Evolutionary conservation across 2,113 vertebrate genomes (phyloP), one percentile per base, ranked within the genome.

Genomic region (Herpailurus yagouaroundi): DNA sequence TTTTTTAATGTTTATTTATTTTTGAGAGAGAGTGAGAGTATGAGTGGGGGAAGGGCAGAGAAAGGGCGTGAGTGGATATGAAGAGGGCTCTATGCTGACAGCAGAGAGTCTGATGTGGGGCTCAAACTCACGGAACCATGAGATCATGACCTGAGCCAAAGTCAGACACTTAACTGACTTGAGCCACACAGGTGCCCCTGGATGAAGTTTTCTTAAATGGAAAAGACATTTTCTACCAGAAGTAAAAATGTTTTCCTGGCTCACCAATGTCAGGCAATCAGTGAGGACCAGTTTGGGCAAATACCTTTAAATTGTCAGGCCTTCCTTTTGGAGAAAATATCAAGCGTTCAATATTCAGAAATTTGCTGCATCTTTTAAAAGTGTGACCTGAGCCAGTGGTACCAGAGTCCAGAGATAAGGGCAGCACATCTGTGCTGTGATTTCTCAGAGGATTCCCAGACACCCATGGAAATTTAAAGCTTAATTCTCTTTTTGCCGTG

Each of bases 291-390:
- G 60, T 90, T 74, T 94, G 31, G 64, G 50, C 12, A 89, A 96
- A 84, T 77, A 60, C 33, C 94, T 74, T 96, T 95, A 87, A 50
- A 77, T 88, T 93, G 92, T 83, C 74, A 95, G n/a, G 41, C 3
- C 25, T 91, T 89, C 87, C 77, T 76, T 96, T 97, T 45, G 63
- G n/a, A 91, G 66, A 92, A 95, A 94, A 93, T 66, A 80, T 10
- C 41, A 85, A 96, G 68, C 38, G 36, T 66, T 95, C 60, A 64
- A 96, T 13, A 95, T 95, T 89, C 63, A 84, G 85, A 79, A 97
- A 97, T 92, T 52, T 66, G 74, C 92, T 96, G 21, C 64, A 64
- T 91, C 89, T 97, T 96, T 97, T 96, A 31, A 91, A 96, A 93
- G 66, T 19, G 19, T 93, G 86, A 89, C 94, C 77, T n/a, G 14